Evolutionary conservation across 2,888 invertebrate species (phyloP).

Genomic region (Agonopterix heracliana): DNA sequence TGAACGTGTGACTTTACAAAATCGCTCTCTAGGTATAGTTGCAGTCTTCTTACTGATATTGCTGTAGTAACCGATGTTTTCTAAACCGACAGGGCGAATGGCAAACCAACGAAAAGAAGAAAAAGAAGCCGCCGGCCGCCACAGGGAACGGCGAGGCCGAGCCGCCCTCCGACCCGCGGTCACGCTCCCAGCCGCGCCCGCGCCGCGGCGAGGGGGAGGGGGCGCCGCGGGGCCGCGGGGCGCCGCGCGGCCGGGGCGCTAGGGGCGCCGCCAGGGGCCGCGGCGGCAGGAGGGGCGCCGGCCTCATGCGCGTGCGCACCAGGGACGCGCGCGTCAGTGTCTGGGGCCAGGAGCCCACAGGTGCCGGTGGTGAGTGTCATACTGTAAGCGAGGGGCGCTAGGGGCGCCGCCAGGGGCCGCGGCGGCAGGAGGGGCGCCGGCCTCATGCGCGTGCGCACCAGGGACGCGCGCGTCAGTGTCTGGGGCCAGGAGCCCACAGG

Average conservation of each 20-base stretch:
- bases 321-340: constrained; percentile 13
- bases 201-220: constrained; percentile 33
- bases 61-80: background rate
- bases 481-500: constrained; percentile 23
- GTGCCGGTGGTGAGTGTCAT: constrained; percentile 17
- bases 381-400: too few species aligned
- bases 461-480: constrained; percentile 15
- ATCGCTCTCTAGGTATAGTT: too few species aligned
- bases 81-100: constrained; percentile 85
- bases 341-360: constrained; percentile 24
- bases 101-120: constrained; percentile 91
- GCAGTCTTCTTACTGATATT: too few species aligned
- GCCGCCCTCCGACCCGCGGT: constrained; percentile 34
- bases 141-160: constrained; percentile 57
- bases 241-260: constrained; percentile 32
- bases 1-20: too few species aligned
- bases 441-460: constrained; percentile 18
- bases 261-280: constrained; percentile 29
- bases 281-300: constrained; percentile 27
- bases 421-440: constrained; percentile 26
- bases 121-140: constrained; percentile 83
- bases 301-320: constrained; percentile 18
- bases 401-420: constrained; percentile 30
- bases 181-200: constrained; percentile 35
- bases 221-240: constrained; percentile 27